phyloP scores from a whole-genome alignment of 2,113 vertebrate species.

The Pontoporia blainvillei region DNA sequence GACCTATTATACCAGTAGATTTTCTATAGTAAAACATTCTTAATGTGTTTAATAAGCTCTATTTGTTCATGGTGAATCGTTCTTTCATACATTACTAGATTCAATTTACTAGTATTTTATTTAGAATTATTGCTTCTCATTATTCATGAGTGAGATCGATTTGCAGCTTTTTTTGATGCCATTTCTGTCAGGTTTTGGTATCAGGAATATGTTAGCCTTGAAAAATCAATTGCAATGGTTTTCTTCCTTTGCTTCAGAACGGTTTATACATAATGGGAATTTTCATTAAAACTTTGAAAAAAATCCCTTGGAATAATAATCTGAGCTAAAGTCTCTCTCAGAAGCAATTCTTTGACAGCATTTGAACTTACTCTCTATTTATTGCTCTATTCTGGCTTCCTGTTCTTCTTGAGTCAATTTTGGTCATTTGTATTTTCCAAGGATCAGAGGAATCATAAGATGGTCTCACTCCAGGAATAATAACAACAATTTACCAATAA shows the following conservation, averaged over 20 bases:
- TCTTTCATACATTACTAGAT: not conserved
- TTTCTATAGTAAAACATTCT: not conserved
- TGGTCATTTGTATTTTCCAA: not conserved
- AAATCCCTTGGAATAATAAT: constrained; percentile 8
- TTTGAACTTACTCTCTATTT: not conserved
- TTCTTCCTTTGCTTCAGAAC: constrained; percentile 15
- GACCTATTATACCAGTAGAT: not conserved
- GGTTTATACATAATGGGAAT: not conserved
- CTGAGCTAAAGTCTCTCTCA: not conserved
- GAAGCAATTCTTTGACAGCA: constrained; percentile 5
- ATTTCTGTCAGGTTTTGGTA: constrained; percentile 8
- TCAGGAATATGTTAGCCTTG: not conserved
- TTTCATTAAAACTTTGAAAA: constrained; percentile 40
- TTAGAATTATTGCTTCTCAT: constrained; percentile 22
- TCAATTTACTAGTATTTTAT: constrained; percentile 8
- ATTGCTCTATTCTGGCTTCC: not conserved
- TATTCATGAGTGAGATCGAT: constrained; percentile 24
- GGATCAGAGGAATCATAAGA: not conserved
- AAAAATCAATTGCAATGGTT: not conserved
- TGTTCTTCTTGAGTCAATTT: not conserved
- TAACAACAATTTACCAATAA: not conserved
- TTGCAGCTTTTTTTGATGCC: not conserved
- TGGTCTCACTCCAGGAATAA: constrained; percentile 10
- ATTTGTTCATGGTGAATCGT: constrained; percentile 1
- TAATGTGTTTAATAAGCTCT: not conserved